Conservation (phyloP, 1,140 invertebrate genomes). For the Magallana ariakensis region DNA sequence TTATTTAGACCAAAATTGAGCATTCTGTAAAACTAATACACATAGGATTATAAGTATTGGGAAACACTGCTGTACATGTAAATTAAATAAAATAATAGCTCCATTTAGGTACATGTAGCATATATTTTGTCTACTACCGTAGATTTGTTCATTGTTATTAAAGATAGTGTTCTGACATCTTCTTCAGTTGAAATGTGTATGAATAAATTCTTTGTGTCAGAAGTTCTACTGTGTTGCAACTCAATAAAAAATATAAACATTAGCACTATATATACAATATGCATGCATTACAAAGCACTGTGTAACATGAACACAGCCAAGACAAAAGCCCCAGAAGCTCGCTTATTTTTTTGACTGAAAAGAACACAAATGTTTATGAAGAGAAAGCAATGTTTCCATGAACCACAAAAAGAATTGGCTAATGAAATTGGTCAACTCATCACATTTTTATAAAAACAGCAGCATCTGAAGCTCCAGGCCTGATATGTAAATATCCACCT, state of each 20-base stretch:
- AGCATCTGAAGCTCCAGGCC: background rate
- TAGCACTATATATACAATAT: conserved; percentile 13
- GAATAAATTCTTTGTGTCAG: too few species aligned
- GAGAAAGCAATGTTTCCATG: background rate
- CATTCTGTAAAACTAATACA: conserved; percentile 27
- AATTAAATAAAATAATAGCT: background rate
- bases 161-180: too few species aligned
- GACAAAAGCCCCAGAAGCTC: background rate
- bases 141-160: too few species aligned
- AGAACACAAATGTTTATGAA: conserved; percentile 26
- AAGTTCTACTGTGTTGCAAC: background rate
- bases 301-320: background rate
- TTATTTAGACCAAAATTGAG: conserved; percentile 23
- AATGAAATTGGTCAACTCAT: conserved; percentile 25
- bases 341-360: background rate
- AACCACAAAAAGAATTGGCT: background rate
- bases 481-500: conserved; percentile 34
- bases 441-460: conserved; percentile 7
- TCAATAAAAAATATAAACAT: background rate
- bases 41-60: background rate
- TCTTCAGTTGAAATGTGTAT: too few species aligned
- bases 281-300: conserved; percentile 32
- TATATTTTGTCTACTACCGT: too few species aligned
- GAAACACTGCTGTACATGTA: background rate
- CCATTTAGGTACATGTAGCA: background rate